Evolutionary conservation across 2,888 invertebrate species (phyloP), one percentile per base, ranked within the genome.

Genomic region (Lasioglossum calceatum): DNA sequence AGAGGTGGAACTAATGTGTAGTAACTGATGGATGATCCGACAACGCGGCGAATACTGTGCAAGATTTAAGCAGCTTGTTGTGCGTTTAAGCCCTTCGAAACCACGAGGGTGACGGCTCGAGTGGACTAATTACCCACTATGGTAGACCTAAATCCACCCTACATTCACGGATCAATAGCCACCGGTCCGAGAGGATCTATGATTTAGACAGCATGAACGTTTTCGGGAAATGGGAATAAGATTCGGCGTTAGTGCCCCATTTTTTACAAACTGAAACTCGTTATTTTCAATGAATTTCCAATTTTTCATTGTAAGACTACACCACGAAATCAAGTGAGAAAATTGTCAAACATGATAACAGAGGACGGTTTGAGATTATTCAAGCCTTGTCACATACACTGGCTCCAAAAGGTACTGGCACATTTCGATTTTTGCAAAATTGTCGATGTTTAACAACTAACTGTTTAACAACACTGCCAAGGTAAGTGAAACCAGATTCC

Each of bases 91-190:
- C 85, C 67, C 76, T 76, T 70, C n/a, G 77, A 70, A 82, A 86
- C 82, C 85, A 76, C 73, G 44, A 73, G 84, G 70, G 84, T 87
- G 90, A 83, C 82, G 85, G 80, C 71, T 82, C 76, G 79, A 85
- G 89, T 75, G 81, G 80, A 81, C 84, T 88, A 91, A 91, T 90
- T 90, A 86, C 75, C 82, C 78, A 81, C 80, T 50, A 83, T 23
- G 86, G 82, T 81, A 74, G 32, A 84, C 85, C 81, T 70, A 86
- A 90, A 90, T 87, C 81, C 76, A 86, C 73, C 67, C 73, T 64
- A 67, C 54, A 77, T 77, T 86, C 64, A 58, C 36, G 64, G 81
- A 84, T 87, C 84, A 81, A 88, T 87, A 88, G 88, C 75, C 75
- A 61, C 67, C 36, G 44, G 47, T 58, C 74, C 72, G 44, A 50